Evolutionary conservation across 2,797 vertebrate species (phyloP), one percentile per base, ranked within the genome.

Genomic region (Leptoclinus maculatus): DNA sequence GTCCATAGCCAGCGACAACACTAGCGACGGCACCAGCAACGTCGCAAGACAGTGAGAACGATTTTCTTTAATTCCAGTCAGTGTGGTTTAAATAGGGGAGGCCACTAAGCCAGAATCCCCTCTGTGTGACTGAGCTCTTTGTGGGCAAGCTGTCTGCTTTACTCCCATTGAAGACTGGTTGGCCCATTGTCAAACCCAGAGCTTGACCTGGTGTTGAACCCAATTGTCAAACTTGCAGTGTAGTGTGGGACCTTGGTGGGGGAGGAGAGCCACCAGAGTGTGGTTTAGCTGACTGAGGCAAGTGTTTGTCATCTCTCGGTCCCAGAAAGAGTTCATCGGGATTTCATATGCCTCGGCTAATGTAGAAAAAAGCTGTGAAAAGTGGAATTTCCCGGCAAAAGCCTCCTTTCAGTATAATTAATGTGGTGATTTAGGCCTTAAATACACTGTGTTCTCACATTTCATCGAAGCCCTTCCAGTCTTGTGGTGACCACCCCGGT

Each of bases 121-220:
- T 91, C 90, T 93, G 90, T 94, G 91, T 93, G 90, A 91, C 90
- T 83, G 92, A 91, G 89, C 87, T 92, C 92, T 94, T 93, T 94
- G 91, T 94, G 93, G 92, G 91, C 94, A 94, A 92, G 91, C 94
- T 93, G 94, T 94, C 93, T 94, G 91, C 92, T 94, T 91, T 83
- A 89, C 96, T 97, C 96, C 96, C 96, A 97, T 97, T 98, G 97
- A 98, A 97, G 97, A 96, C 95, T 95, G 96, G 95, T 96, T 98
- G 98, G 97, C 96, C 88, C 87, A 74, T 91, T 94, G 97, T 98
- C 97, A 99, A 97, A 94, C 96, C 95, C 95, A 94, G 92, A 95
- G 97, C 95, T 96, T 99, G 98, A 99, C 98, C 98, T 97, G 93
- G 95, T 97, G 97, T 97, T 99, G 98, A 99, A 99, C 98, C 96